These are phyloP conservation scores for Papio anubis DNA, from an alignment of 2,113 vertebrate genomes.

Conservation along the genomic window DNA sequence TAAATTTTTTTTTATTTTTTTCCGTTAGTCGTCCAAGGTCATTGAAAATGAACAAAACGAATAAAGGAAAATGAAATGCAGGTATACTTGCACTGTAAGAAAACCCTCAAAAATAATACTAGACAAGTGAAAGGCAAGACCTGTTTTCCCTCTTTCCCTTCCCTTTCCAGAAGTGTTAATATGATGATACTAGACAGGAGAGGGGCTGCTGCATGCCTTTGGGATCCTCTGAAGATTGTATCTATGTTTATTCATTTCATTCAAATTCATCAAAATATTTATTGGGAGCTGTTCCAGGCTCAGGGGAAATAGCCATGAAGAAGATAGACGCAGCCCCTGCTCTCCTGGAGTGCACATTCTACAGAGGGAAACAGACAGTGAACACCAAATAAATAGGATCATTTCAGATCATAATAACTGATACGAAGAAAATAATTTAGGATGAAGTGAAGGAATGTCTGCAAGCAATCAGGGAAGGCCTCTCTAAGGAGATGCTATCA, in stretches of 20 bases:
- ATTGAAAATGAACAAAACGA: background rate
- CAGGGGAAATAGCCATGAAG: background rate
- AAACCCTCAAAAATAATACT: background rate
- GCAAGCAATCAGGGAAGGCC: background rate
- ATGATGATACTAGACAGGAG: background rate
- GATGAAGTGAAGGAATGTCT: too few species aligned
- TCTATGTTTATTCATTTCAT: slow-evolving; percentile 41
- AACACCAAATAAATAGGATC: background rate
- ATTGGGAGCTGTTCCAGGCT: slow-evolving; percentile 17
- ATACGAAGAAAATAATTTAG: background rate
- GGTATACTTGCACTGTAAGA: background rate
- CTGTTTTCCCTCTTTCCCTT: too few species aligned
- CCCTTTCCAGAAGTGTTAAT: background rate
- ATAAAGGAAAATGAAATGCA: slow-evolving; percentile 2
- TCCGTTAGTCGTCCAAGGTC: slow-evolving; percentile 56
- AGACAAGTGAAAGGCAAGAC: background rate
- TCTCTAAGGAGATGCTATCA: background rate
- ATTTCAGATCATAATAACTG: background rate
- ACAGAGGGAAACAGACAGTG: background rate
- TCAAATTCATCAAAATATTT: slow-evolving; percentile 31
- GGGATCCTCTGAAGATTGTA: background rate
- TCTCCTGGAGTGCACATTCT: background rate
- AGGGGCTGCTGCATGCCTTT: background rate
- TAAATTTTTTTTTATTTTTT: background rate
- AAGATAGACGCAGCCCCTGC: background rate